A percentile compares a stretch with the other conserved stretches of the same genome.
Conservation (phyloP, 2,797 vertebrate genomes). For the Enteromius thamalakanensis region DNA sequence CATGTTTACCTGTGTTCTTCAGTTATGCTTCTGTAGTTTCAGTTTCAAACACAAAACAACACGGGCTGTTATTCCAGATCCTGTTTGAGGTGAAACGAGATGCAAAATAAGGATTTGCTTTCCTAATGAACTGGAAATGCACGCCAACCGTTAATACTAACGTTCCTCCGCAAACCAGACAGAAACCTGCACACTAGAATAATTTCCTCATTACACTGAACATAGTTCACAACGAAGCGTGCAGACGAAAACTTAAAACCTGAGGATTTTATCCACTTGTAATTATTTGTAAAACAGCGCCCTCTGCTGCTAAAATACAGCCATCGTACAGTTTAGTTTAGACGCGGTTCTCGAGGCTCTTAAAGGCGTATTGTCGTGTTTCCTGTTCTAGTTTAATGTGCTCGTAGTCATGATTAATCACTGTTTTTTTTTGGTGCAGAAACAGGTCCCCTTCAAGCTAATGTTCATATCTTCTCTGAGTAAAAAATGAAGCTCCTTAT, state of each 20-base stretch:
- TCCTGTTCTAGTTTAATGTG: not conserved
- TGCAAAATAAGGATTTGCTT: slow-evolving; percentile 42
- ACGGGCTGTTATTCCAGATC: not conserved
- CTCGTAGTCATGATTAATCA: not conserved
- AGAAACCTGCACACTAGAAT: no score
- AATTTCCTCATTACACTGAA: not conserved
- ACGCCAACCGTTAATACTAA: not conserved
- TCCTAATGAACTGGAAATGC: slow-evolving; percentile 23
- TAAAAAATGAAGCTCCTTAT: not conserved
- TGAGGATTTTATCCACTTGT: not conserved
- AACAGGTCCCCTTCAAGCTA: not conserved
- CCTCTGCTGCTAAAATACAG: not conserved
- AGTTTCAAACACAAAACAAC: not conserved
- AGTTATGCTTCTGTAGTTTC: not conserved
- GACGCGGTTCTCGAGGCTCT: not conserved
- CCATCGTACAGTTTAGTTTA: not conserved
- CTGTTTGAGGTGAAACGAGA: slow-evolving; percentile 12
- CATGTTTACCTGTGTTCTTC: not conserved
- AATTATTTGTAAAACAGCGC: slow-evolving; percentile 9
- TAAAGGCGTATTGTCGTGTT: not conserved
- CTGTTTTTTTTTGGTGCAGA: not conserved
- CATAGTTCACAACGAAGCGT: not conserved
- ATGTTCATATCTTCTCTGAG: not conserved
- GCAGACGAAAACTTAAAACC: not conserved
- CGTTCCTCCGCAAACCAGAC: not conserved